These are phyloP conservation scores for Corvus moneduloides DNA, from an alignment of 2,113 vertebrate genomes.

Conservation along the genomic window DNA sequence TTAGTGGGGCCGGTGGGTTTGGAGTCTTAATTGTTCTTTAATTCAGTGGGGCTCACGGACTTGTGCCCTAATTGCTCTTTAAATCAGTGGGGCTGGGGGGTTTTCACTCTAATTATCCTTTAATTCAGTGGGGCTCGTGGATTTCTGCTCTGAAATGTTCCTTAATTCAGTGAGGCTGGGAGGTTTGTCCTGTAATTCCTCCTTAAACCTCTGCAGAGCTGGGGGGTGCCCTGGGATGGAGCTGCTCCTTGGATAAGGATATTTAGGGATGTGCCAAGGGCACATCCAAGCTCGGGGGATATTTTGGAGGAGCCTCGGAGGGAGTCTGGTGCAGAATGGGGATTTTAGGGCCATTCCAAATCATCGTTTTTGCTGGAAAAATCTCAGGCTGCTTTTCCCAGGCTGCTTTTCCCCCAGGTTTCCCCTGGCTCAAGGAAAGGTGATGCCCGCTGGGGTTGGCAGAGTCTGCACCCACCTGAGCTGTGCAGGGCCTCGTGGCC, in stretches of 20 bases:
- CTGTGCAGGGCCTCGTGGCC: background rate
- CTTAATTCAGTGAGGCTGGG: background rate
- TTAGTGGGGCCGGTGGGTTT: background rate
- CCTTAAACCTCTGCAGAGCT: background rate
- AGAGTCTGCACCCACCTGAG: background rate
- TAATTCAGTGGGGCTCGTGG: background rate
- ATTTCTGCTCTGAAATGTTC: background rate
- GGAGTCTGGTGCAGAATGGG: background rate
- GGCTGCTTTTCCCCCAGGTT: background rate
- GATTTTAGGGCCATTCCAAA: background rate
- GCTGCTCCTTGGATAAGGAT: background rate
- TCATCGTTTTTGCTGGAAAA: background rate
- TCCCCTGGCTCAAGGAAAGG: no score
- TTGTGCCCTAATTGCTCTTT: no score
- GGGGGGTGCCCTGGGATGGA: background rate
- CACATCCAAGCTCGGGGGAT: background rate
- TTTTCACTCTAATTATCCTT: background rate
- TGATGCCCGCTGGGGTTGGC: fast-evolving
- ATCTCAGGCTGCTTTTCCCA: background rate
- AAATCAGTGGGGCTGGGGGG: background rate
- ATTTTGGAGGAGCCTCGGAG: background rate
- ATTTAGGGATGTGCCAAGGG: background rate
- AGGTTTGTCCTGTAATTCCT: background rate
- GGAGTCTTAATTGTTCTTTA: background rate
- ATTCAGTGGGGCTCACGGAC: background rate